Percentiles rank a stretch among this genome's conserved stretches.
Evolutionary conservation across 2,888 invertebrate genomes (phyloP).

Genomic region (Lithophane semibrunnea): DNA sequence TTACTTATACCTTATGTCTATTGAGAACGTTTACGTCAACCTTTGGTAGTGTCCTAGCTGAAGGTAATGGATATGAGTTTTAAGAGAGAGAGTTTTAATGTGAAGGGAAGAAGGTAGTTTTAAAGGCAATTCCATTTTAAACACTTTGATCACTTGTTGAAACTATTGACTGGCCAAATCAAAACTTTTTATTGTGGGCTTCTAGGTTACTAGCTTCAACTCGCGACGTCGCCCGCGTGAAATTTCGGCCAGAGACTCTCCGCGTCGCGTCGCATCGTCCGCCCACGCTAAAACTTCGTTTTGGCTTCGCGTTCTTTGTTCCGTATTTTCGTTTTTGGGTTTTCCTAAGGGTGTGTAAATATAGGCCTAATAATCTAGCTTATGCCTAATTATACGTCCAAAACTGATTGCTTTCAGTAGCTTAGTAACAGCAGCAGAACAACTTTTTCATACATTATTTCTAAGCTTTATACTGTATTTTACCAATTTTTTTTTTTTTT

Average conservation of each 20-base stretch:
- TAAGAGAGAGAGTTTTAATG: constrained; percentile 57
- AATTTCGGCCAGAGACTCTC: too few species aligned
- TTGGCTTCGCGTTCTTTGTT: too few species aligned
- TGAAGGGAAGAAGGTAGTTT: constrained; percentile 32
- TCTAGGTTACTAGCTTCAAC: too few species aligned
- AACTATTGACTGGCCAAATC: background rate
- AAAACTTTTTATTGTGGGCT: too few species aligned
- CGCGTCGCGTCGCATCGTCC: too few species aligned
- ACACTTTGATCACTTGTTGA: background rate
- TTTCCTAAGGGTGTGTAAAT: too few species aligned
- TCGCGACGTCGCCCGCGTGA: too few species aligned
- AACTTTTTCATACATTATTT: background rate
- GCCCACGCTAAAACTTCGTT: too few species aligned
- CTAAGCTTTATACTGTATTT: too few species aligned
- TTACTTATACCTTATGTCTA: constrained; percentile 47
- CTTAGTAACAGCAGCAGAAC: background rate
- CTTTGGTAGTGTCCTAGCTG: constrained; percentile 26
- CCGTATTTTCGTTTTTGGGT: too few species aligned
- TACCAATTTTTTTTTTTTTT: too few species aligned
- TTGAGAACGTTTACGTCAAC: constrained; percentile 38
- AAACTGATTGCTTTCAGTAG: background rate
- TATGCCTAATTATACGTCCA: background rate
- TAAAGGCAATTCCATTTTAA: background rate
- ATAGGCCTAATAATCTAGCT: background rate
- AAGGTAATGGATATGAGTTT: constrained; percentile 51